Base-by-base conservation (phyloP, 2,888 invertebrate species). In the Eupithecia tripunctaria region DNA sequence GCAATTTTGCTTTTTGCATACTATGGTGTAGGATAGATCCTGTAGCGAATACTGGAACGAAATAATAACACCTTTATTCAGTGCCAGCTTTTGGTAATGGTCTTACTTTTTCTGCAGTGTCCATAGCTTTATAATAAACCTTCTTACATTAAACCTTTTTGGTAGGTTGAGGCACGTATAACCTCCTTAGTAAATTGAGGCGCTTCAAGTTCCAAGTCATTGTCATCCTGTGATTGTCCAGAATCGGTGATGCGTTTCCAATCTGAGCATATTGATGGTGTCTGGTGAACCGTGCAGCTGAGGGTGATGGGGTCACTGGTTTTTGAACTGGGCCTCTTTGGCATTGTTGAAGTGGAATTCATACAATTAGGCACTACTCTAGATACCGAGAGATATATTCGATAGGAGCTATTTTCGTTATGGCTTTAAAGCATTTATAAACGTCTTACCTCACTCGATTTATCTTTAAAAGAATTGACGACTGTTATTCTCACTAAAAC, bases 181-280 rank as follows among this genome's bases (percentile, higher is more conserved):
- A 56, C 56, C 56, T 56, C 25, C 25, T 56, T 56, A 3, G 21
- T 56, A 56, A 56, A 56, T 56, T 25, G 56, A 56, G 25, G 56
- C 25, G 21, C n/a, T 56, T 25, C 32, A n/a, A 63, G 18, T 12
- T 32, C 12, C 60, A 60, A 63, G 25, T 64, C 64, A 68, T 47
- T 41, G 43, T 25, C 60, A 82, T 82, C 82, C 82, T 81, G 79
- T 68, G 79, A 82, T 82, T 82, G 80, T 82, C 76, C 76, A 65
- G 66, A 60, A 21, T 72, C 76, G 73, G 73, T 80, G 76, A 77
- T 79, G 80, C 81, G 79, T 79, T 69, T n/a, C 72, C 70, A 70
- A 77, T 79, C 67, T 60, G 73, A 66, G 71, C 73, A 75, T 76
- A 78, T 78, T 80, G 76, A 75, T 64, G 51, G 73, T 73, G 71